These are phyloP conservation scores for Oophaga pumilio DNA, from an alignment of 2,113 vertebrate species.

Conservation along the genomic window DNA sequence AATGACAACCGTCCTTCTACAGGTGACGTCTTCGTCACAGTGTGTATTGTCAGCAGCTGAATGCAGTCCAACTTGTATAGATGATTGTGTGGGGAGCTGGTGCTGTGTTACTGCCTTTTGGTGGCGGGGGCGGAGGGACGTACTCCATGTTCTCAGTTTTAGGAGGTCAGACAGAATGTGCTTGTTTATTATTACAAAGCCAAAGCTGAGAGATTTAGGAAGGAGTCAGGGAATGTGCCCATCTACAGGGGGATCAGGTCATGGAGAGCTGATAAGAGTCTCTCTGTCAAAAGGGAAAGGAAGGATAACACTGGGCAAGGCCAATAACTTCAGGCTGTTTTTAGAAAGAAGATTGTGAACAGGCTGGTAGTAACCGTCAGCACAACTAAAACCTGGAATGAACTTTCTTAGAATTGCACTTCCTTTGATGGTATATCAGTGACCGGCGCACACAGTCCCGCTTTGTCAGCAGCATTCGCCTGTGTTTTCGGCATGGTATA, in stretches of 20 bases:
- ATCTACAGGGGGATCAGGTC: slow-evolving; percentile 18
- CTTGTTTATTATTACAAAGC: slow-evolving; percentile 44
- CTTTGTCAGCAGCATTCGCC: background rate
- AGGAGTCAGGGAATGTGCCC: slow-evolving; percentile 16
- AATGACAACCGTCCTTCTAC: background rate
- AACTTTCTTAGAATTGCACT: background rate
- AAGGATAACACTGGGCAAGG: slow-evolving; percentile 17
- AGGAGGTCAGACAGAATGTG: slow-evolving; percentile 34
- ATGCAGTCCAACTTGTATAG: background rate
- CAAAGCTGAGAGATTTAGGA: slow-evolving; percentile 26
- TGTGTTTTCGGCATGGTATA: background rate
- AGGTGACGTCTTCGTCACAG: background rate
- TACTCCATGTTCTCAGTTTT: slow-evolving; percentile 39
- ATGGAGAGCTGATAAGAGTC: slow-evolving; percentile 40
- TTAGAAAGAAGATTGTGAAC: slow-evolving; percentile 1
- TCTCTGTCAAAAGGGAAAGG: background rate
- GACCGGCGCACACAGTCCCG: background rate
- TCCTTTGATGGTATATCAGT: background rate
- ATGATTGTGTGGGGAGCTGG: slow-evolving; percentile 18
- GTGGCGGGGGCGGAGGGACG: background rate
- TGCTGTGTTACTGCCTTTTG: background rate
- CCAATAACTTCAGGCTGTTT: slow-evolving; percentile 33
- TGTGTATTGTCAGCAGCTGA: background rate
- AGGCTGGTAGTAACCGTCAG: background rate
- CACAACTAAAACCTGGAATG: background rate